Evolutionary conservation across 2,113 vertebrate species (phyloP).

Genomic region (Osmerus mordax): DNA sequence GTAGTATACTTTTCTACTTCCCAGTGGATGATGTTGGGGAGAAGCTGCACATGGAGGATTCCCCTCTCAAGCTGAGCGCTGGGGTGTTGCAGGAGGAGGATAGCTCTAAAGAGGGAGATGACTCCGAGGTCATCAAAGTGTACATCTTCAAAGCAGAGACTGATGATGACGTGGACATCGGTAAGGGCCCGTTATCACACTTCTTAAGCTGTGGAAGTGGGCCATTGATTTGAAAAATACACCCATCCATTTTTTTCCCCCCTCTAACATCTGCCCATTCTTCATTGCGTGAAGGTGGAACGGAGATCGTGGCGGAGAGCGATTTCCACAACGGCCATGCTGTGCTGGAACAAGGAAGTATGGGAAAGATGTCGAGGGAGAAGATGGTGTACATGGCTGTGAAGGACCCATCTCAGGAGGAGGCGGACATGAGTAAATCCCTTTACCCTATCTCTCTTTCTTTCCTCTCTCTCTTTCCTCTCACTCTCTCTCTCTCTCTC

Average conservation of each 20-base stretch:
- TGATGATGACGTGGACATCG: conserved; percentile 90
- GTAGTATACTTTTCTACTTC: conserved; percentile 40
- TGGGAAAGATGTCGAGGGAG: conserved; percentile 78
- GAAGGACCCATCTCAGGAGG: conserved; percentile 83
- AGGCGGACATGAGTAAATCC: conserved; percentile 77
- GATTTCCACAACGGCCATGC: conserved; percentile 82
- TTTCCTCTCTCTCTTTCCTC: too few relatives aligned
- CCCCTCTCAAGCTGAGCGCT: conserved; percentile 81
- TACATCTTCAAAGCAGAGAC: conserved; percentile 92
- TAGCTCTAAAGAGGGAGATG: conserved; percentile 79
- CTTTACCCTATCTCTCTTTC: neutral
- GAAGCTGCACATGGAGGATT: conserved; percentile 82
- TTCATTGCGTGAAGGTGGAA: conserved; percentile 75
- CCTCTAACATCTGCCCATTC: neutral
- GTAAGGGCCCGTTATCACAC: conserved; percentile 52
- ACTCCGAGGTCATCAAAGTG: conserved; percentile 88
- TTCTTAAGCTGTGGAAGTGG: neutral
- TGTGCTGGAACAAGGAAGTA: conserved; percentile 78
- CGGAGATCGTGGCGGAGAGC: conserved; percentile 85
- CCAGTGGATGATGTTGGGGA: conserved; percentile 88
- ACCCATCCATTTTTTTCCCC: neutral
- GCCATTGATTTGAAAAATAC: neutral
- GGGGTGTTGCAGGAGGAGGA: conserved; percentile 78
- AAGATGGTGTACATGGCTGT: conserved; percentile 93
- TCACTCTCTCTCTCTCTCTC: too few relatives aligned